A percentile compares a stretch with the other conserved stretches of the same genome.
phyloP scores from a whole-genome alignment of 2,888 invertebrate genomes.

The Rhogogaster chlorosoma region DNA sequence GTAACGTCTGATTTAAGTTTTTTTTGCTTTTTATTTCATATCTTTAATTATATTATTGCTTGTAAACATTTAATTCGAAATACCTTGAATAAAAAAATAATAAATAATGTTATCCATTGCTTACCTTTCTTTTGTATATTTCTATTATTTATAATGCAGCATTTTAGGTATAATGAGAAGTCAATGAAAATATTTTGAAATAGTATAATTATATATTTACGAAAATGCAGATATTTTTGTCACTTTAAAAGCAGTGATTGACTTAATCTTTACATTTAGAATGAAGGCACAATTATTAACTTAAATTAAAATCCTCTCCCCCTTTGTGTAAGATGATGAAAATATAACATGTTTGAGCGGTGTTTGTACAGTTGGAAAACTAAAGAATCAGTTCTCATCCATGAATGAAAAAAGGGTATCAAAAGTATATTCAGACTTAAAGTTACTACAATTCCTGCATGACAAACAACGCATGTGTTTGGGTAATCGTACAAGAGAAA shows the following conservation, averaged over 20 bases:
- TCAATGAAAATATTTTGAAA: neutral
- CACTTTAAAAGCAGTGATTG: neutral
- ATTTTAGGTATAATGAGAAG: neutral
- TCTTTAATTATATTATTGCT: constrained; percentile 70
- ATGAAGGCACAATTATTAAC: neutral
- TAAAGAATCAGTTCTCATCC: neutral
- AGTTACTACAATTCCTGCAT: neutral
- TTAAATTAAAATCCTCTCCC: neutral
- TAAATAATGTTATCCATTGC: constrained; percentile 68
- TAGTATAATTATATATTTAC: constrained; percentile 17
- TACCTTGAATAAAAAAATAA: constrained; percentile 71
- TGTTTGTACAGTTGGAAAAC: neutral
- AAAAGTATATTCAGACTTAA: neutral
- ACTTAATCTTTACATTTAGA: neutral
- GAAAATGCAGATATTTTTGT: neutral
- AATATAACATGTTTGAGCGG: neutral
- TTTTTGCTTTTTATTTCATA: constrained; percentile 72
- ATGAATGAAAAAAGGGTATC: neutral
- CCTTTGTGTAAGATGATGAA: neutral
- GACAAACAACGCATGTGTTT: neutral
- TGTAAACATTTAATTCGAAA: constrained; percentile 69
- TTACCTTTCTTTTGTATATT: constrained; percentile 28
- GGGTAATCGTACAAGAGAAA: neutral
- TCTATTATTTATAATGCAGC: neutral
- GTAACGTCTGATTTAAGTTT: constrained; percentile 70